phyloP scores from a whole-genome alignment of 30 jellyfish, hydroid and myxozoan species.

The Pseudorhiza aurosa region DNA sequence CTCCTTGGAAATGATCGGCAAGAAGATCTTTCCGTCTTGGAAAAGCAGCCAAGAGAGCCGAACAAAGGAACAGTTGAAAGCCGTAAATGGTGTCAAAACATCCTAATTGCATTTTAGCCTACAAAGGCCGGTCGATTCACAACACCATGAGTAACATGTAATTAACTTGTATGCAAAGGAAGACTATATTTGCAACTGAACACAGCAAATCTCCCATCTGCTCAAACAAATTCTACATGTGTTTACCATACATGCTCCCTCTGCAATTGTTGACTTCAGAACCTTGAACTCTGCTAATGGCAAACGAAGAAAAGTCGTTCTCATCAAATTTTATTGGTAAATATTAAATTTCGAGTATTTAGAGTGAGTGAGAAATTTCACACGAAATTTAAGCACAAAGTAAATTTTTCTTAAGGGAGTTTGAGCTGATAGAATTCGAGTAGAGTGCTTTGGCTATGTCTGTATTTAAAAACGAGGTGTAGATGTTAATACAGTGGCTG shows the following conservation, averaged over 20 bases:
- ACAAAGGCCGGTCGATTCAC: too few species aligned
- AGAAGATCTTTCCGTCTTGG: too few species aligned
- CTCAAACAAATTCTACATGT: conserved; percentile 1
- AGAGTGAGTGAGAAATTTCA: background rate
- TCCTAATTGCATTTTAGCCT: too few species aligned
- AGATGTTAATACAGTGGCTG: too few species aligned
- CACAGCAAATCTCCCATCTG: conserved; percentile 22
- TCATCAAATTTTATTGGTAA: background rate
- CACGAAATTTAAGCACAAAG: background rate
- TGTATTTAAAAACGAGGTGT: too few species aligned
- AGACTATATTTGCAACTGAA: background rate
- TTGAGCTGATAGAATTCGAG: too few species aligned
- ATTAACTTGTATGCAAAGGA: conserved; percentile 5
- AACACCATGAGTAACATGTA: background rate
- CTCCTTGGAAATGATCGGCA: too few species aligned
- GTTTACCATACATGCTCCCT: background rate
- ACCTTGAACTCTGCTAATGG: background rate
- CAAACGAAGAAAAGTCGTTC: background rate
- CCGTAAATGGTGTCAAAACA: too few species aligned
- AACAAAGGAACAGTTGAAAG: too few species aligned
- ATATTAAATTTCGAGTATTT: conserved; percentile 1
- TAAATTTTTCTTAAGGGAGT: too few species aligned
- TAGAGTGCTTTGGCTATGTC: too few species aligned
- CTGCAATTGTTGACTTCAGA: background rate
- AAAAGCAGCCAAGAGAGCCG: too few species aligned